A percentile compares a stretch with the other conserved stretches of the same genome.
Evolutionary conservation across 2,797 vertebrate species (phyloP).

Genomic region (Bradypodion pumilum): DNA sequence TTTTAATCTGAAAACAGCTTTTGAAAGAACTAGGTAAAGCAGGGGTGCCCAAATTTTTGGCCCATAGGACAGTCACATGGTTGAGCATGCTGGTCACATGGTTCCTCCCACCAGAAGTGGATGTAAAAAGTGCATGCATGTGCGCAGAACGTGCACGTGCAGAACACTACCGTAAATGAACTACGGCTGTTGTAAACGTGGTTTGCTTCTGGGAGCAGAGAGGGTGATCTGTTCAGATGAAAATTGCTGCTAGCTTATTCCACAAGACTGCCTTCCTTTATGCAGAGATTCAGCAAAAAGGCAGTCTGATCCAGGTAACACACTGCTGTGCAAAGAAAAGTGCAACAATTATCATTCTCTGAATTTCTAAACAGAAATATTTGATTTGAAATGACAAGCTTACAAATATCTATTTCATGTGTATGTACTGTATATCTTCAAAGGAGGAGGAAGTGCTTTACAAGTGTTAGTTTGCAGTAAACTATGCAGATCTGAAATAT

Average conservation of each 20-base stretch:
- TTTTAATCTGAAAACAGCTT: not conserved
- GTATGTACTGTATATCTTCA: no score
- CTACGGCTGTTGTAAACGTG: no score
- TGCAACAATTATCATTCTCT: not conserved
- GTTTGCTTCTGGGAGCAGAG: no score
- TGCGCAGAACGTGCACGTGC: no score
- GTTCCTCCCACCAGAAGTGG: no score
- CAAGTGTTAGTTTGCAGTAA: not conserved
- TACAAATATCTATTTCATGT: not conserved
- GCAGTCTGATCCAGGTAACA: not conserved
- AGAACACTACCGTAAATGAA: no score
- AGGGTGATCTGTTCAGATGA: not conserved
- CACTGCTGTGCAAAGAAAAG: not conserved
- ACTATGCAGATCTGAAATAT: slow-evolving; percentile 2
- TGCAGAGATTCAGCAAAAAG: not conserved
- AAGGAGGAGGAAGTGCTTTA: no score
- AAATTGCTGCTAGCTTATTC: not conserved
- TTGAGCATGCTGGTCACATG: no score
- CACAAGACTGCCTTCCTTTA: not conserved
- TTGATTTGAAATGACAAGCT: not conserved
- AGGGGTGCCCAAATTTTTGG: no score
- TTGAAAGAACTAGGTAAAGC: not conserved
- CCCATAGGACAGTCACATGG: no score
- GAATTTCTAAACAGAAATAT: not conserved
- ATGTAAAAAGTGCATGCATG: no score